Percentiles rank a stretch among this genome's conserved stretches.
Evolutionary conservation across 2,113 vertebrate genomes (phyloP).

Genomic region (Excalfactoria chinensis): DNA sequence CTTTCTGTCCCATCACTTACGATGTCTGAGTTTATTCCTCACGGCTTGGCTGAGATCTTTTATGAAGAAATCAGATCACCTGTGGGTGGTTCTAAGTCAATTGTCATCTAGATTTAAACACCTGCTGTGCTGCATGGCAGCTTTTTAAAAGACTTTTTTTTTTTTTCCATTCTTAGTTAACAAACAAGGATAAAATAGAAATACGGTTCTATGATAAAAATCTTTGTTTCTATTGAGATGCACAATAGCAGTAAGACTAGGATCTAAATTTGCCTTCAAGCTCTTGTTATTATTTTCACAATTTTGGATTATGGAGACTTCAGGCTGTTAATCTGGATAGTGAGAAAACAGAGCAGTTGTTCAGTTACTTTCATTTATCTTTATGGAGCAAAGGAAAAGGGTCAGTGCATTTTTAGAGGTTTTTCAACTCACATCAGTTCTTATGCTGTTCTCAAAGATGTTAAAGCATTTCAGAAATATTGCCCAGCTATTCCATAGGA

Average conservation of each 20-base stretch:
- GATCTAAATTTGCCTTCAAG: not conserved
- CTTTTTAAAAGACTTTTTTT: constrained; percentile 4
- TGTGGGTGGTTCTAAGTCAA: not conserved
- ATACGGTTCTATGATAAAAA: not conserved
- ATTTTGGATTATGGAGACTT: not conserved
- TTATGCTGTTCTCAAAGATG: not conserved
- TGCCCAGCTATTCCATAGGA: not conserved
- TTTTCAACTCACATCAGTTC: not conserved
- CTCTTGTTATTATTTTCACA: not conserved
- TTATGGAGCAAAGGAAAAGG: not conserved
- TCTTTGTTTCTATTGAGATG: not conserved
- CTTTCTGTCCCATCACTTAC: not conserved
- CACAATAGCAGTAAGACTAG: not conserved
- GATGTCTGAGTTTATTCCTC: not conserved
- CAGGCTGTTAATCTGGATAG: not conserved
- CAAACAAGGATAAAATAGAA: not conserved
- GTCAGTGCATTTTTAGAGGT: not conserved
- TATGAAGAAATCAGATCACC: not conserved
- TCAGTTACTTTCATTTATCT: not conserved
- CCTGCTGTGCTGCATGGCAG: not conserved
- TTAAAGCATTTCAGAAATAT: not conserved
- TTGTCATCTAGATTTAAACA: not conserved
- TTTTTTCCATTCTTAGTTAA: not conserved
- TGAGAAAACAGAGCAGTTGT: not conserved
- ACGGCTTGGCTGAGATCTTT: not conserved